Base-by-base conservation (phyloP, 2,888 invertebrate genomes). In the Hemaris fuciformis region DNA sequence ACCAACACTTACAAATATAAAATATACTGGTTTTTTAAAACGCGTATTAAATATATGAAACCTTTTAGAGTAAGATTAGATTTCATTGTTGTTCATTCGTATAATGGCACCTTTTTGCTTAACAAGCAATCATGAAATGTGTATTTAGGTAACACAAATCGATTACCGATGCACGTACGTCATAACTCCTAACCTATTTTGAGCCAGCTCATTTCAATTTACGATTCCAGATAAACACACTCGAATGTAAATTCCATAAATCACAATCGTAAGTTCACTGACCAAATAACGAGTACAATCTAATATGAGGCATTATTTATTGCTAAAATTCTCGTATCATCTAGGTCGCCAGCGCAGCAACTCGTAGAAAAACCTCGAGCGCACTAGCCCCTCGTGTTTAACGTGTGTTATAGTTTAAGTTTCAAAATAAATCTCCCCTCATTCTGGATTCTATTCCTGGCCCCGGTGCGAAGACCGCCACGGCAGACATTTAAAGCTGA, bases 391-490 rank as follows among this genome's bases (percentile, higher is more conserved):
- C 74, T 80, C 72, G 70, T 69, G 74, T 77, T 79, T 77, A 76
- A 81, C 76, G 74, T 74, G 77, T 74, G 41, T 72, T 64, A 13
- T 20, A 68, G 74, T 77, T 80, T 75, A 76, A 72, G 81, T 78
- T 84, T 85, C 79, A 84, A 87, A 88, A 88, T 89, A 89, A 84
- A 85, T 79, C 82, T 81, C 84, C 86, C 86, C 88, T 81, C 85
- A 77, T 80, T 79, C 77, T 77, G 74, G 67, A 76, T 75, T 85
- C 89, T 90, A 91, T 89, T 90, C 81, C 79, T 81, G 85, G 75
- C 70, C 66, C 66, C 74, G 67, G 70, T 66, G 72, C 75, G 79
- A 79, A 75, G 78, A 79, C 72, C 73, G 75, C 68, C 68, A 73
- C 71, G 75, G 76, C 80, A 74, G 74, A 78, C 81, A 80, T 80